A percentile compares a stretch with the other conserved stretches of the same genome.
Conservation (phyloP, 2,113 vertebrate species). For the Petrocephalus zakoni region DNA sequence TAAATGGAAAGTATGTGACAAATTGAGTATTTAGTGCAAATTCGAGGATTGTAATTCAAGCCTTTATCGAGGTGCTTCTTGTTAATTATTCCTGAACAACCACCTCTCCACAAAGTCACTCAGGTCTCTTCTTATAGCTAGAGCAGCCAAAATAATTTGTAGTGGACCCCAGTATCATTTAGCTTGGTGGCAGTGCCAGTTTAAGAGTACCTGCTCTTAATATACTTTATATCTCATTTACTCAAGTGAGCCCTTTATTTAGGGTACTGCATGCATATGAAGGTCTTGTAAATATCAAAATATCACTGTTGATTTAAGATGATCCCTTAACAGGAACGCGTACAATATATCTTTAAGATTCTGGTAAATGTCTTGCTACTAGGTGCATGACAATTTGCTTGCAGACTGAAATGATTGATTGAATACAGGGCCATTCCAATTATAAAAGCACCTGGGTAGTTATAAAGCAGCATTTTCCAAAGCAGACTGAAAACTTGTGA, state of each 20-base stretch:
- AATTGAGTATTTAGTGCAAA: not conserved
- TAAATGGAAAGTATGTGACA: not conserved
- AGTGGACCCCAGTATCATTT: not conserved
- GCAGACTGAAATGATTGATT: not conserved
- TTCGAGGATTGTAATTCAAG: not conserved
- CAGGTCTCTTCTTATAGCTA: not conserved
- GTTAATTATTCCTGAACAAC: not conserved
- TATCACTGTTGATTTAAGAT: not conserved
- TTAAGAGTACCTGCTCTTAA: not conserved
- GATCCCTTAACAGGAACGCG: not conserved
- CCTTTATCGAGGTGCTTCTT: not conserved
- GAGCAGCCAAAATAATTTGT: not conserved
- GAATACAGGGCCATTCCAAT: not conserved
- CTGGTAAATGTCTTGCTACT: not conserved
- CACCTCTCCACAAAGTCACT: not conserved
- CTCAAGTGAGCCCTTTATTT: not conserved
- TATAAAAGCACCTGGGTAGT: not conserved
- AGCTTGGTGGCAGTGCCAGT: not conserved
- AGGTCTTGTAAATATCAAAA: not conserved
- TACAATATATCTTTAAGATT: not conserved
- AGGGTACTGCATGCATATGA: not conserved
- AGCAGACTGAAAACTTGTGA: not conserved
- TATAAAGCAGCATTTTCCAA: not conserved
- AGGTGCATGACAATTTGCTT: not conserved
- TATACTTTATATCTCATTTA: not conserved